Evolutionary conservation across 2,888 invertebrate genomes (phyloP), one percentile per base, ranked within the genome.

Genomic region (Eristalinus sepulchralis): DNA sequence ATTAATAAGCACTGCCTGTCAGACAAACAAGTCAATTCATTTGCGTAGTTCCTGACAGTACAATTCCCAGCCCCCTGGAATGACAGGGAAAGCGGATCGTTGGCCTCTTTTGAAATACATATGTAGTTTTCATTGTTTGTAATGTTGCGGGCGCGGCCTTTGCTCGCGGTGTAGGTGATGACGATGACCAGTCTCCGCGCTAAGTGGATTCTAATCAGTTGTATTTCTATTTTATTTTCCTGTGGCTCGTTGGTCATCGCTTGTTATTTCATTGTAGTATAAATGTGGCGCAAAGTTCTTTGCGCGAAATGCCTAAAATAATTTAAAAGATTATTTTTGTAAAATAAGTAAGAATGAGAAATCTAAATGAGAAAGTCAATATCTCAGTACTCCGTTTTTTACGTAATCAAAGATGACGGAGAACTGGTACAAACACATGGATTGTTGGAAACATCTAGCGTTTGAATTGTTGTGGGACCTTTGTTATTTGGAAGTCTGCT

Each of bases 1-100:
- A 83, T 83, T 72, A 68, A 68, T 78, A 83, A 73, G 62, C 66
- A 36, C 66, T 36, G 34, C 63, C 72, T 57, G 5, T 62, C 71
- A 83, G 57, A 72, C 71, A 82, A 76, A 66, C 81, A 76, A 76
- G 64, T 71, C 76, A 53, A 77, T 60, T 76, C 76, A 64, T 70
- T 55, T 20, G 60, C 36, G 24, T n/a, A 17, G 39, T 66, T 34
- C 71, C 31, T 47, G 27, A 10, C 24, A 55, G 60, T 47, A 71
- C 31, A 55, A 20, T n/a, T 62, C 39, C 13, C 57, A 57, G 57
- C 11, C 57, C 57, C 57, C 57, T 57, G 13, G 24, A 57, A 57
- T 57, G 57, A 57, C 57, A 57, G 11, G 2, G 57, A 57, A 9
- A 11, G 24, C 57, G 24, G 24, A 24, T 47, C 47, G 47, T 47